Base-by-base conservation (phyloP, 2,888 invertebrate genomes). In the Auanema sp. region DNA sequence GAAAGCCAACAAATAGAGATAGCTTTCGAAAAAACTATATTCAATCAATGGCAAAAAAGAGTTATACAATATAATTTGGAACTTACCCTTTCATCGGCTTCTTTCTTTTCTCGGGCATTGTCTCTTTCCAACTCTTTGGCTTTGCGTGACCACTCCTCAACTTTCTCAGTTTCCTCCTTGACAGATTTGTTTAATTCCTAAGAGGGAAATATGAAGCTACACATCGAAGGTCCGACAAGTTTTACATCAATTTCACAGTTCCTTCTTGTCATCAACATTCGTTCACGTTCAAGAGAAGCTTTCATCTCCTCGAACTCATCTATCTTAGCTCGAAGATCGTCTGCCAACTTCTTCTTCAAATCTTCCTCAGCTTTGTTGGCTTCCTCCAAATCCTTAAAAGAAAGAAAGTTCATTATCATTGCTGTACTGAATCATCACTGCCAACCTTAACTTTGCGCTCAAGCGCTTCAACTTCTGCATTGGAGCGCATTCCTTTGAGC, bases 381-480 rank as follows among this genome's bases (percentile, higher is more conserved):
- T 53, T 65, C 69, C 51, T 72, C 71, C 55, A 75, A 51, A 44
- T 75, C 72, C 58, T 72, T 11, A 58, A 66, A 44, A 12, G 18
- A 5, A 42, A 53, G 33, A 2, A 41, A 47, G 6, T 33, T 24
- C 40, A 54, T 25, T n/a, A n/a, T n/a, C n/a, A n/a, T n/a, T n/a
- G n/a, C n/a, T n/a, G n/a, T n/a, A n/a, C n/a, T n/a, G n/a, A n/a
- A 42, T 33, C 43, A 41, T 12, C 18, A 24, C 40, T 56, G 42
- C 44, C 24, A 12, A 65, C 58, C 59, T 69, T 74, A 59, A 72
- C 66, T 44, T 69, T 68, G 55, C 96, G 70, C 67, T 80, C 78
- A 86, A 94, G 88, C 89, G 91, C 92, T 92, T 93, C 76, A 40
- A 80, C 68, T 66, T 80, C 78, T 14, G 78, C 79, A 60, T 79